Evolutionary conservation across 1,140 invertebrate species (phyloP).

Genomic region (Nasonia vitripennis): DNA sequence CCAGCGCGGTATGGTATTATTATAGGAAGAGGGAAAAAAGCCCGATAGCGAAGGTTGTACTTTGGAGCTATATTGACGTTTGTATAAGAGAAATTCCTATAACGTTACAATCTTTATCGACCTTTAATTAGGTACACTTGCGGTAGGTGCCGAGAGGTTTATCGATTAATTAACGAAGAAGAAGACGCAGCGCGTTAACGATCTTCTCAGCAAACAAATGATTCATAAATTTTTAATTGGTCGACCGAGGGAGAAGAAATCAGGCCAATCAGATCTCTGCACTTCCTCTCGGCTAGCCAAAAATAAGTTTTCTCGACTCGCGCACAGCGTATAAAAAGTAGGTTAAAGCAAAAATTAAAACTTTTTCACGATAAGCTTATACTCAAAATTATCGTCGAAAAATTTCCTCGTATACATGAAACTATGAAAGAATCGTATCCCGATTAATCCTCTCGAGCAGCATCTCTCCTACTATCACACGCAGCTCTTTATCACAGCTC

Average conservation of each 20-base stretch:
- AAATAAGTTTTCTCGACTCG: constrained; percentile 16
- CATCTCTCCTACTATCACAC: background rate
- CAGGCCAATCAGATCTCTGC: background rate
- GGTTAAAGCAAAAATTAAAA: background rate
- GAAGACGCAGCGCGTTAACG: background rate
- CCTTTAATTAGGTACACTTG: background rate
- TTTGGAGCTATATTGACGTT: background rate
- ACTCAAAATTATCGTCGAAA: no score
- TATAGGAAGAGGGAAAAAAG: background rate
- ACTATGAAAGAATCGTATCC: no score
- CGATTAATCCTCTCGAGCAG: background rate
- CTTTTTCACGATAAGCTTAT: no score
- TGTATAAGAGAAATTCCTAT: background rate
- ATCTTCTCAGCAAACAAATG: background rate
- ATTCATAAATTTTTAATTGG: background rate
- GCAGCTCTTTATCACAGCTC: background rate
- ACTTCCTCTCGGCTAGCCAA: background rate
- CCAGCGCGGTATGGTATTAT: no score
- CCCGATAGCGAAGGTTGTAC: background rate
- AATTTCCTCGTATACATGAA: no score
- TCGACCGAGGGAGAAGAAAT: background rate
- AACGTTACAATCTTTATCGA: no score
- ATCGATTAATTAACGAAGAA: background rate
- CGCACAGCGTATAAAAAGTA: background rate
- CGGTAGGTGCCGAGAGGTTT: background rate